Evolutionary conservation across 2,797 vertebrate genomes (phyloP).

Genomic region (Mergus octosetaceus): DNA sequence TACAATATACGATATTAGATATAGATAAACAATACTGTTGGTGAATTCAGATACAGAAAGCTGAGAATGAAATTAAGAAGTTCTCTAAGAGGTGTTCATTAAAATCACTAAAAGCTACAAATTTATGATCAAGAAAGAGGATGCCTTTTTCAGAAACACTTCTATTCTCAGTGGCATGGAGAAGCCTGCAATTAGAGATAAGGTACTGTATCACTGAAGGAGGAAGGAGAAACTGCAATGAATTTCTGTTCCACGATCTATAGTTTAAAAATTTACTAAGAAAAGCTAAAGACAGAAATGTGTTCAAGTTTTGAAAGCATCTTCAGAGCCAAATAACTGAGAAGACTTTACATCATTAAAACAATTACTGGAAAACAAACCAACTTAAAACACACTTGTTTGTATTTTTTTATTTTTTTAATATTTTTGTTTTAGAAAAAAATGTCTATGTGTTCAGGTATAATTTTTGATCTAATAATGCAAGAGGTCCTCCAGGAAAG

Average conservation of each 20-base stretch:
- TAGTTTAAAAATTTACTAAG: not conserved
- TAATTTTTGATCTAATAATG: not conserved
- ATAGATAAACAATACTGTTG: too few species aligned
- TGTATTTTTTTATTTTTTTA: not conserved
- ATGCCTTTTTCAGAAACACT: not conserved
- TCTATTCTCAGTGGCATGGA: not conserved
- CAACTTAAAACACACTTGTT: not conserved
- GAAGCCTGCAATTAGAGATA: not conserved
- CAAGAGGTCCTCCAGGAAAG: not conserved
- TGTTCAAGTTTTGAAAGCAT: not conserved
- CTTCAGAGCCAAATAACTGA: not conserved
- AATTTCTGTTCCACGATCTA: not conserved
- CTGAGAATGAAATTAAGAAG: not conserved
- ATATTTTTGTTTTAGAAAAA: not conserved
- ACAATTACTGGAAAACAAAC: not conserved
- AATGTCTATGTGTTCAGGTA: not conserved
- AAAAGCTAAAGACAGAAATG: not conserved
- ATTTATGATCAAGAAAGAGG: not conserved
- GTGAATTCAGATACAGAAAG: not conserved
- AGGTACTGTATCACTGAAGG: not conserved
- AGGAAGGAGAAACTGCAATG: not conserved
- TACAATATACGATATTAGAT: too few species aligned
- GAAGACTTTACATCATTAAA: not conserved
- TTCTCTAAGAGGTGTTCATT: not conserved
- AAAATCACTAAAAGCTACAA: not conserved